Evolutionary conservation across 2,888 invertebrate genomes (phyloP).

Genomic region (Watsonalla binaria): DNA sequence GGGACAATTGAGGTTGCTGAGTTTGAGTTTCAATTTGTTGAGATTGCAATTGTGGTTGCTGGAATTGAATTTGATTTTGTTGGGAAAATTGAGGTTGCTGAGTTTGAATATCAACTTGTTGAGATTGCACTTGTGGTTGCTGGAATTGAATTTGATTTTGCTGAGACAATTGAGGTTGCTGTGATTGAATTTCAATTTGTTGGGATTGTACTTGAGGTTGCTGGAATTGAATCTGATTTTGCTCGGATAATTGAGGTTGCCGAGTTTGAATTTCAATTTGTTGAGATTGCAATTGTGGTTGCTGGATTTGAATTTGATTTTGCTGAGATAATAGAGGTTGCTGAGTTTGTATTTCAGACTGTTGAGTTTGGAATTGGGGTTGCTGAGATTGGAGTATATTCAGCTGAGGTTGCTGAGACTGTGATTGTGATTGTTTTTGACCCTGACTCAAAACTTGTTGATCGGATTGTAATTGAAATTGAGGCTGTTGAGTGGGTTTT

Average conservation of each 20-base stretch:
- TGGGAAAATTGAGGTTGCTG: neutral
- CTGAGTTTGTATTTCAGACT: neutral
- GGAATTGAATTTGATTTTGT: neutral
- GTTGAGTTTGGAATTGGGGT: neutral
- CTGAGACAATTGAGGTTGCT: no score
- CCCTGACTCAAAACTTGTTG: no score
- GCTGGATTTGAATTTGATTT: constrained; percentile 3
- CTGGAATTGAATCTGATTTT: constrained; percentile 3
- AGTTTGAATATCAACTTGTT: no score
- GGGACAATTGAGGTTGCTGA: no score
- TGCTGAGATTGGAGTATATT: neutral
- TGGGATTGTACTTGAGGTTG: neutral
- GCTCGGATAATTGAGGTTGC: neutral
- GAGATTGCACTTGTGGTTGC: neutral
- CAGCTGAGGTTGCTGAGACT: no score
- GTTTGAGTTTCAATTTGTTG: constrained; percentile 6
- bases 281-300: constrained; percentile 4
- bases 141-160: no score
- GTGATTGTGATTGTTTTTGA: no score
- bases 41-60: neutral
- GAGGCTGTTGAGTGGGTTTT: no score
- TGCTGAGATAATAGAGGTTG: neutral
- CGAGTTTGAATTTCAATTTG: constrained; percentile 8
- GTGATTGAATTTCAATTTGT: constrained; percentile 7
- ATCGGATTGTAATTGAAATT: no score